phyloP scores from a whole-genome alignment of 2,888 invertebrate genomes.

The Meandrusa payeni region DNA sequence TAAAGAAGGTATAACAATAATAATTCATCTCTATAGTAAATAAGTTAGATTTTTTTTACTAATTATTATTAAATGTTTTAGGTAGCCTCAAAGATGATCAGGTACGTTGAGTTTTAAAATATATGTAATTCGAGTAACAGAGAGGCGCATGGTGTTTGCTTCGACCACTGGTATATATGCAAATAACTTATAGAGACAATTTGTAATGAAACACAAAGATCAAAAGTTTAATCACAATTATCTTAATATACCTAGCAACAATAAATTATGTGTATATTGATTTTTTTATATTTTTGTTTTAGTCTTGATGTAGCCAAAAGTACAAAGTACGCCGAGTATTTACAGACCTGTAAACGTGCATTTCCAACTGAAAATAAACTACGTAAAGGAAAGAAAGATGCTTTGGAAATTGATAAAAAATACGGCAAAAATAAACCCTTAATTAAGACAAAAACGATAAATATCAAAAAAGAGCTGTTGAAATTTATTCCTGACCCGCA shows the following conservation, averaged over 20 bases:
- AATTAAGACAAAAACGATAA: slow-evolving; percentile 33
- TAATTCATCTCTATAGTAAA: not conserved
- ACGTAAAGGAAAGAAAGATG: not conserved
- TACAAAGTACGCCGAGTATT: too few relatives aligned
- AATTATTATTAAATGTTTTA: slow-evolving; percentile 35
- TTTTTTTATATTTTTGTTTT: too few relatives aligned
- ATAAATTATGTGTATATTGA: too few relatives aligned
- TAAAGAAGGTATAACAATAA: slow-evolving; percentile 8
- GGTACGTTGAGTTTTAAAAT: too few relatives aligned
- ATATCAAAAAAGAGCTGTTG: slow-evolving; percentile 44
- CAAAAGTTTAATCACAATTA: too few relatives aligned
- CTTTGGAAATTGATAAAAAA: not conserved
- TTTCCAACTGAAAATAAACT: not conserved
- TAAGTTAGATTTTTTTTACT: not conserved
- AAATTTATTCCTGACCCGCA: slow-evolving; percentile 39
- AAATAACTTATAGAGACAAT: too few relatives aligned
- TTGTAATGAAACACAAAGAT: too few relatives aligned
- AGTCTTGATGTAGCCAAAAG: too few relatives aligned
- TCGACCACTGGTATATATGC: too few relatives aligned
- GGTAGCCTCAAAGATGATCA: slow-evolving; percentile 44
- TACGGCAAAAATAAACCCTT: not conserved
- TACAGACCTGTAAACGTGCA: slow-evolving; percentile 24
- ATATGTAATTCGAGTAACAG: too few relatives aligned
- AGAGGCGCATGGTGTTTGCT: too few relatives aligned
- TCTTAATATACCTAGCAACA: too few relatives aligned